Evolutionary conservation across 2,113 vertebrate species (phyloP), one percentile per base, ranked within the genome.

Genomic region (Percina caprodes): DNA sequence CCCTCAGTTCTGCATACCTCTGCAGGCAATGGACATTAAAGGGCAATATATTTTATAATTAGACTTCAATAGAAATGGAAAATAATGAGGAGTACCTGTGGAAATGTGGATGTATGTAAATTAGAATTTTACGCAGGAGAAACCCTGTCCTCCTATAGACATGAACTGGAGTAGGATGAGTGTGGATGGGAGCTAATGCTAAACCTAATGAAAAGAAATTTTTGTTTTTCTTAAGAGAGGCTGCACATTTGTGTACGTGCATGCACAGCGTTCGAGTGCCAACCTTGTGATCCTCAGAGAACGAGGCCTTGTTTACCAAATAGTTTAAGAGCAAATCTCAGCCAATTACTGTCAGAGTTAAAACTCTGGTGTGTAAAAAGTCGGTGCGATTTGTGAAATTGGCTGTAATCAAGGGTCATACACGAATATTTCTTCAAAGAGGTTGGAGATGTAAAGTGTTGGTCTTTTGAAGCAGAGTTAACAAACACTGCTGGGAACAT

Each of bases 291-390:
- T 80, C 82, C 79, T 79, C 62, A 16, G 69, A 72, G 56, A 78
- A 70, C 35, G 39, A 67, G 69, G 33, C 67, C 79, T 69, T 79
- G 82, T 86, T 86, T 79, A 81, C 72, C 51, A 14, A n/a, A 70
- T 52, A 65, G 39, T 69, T 83, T 73, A 18, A 51, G 66, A 66
- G 69, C 33, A 69, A 74, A 88, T 82, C 59, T 71, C 73, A 61
- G 30, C 90, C 81, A 88, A 86, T 89, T 88, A 85, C 79, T 74
- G 61, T 61, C 61, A 33, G 55, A 80, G 72, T 69, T 72, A 74
- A 83, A 87, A 45, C 58, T 67, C 21, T 21, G 30, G 33, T 42
- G 74, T 51, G 45, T 46, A 55, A 46, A 46, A 69, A 69, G n/a
- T 33, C 3, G 0, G 45, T 54, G 49, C 66, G 77, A 89, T 79